These are phyloP conservation scores for Megalopta genalis DNA, from an alignment of 1,140 invertebrate genomes.

Conservation along the genomic window DNA sequence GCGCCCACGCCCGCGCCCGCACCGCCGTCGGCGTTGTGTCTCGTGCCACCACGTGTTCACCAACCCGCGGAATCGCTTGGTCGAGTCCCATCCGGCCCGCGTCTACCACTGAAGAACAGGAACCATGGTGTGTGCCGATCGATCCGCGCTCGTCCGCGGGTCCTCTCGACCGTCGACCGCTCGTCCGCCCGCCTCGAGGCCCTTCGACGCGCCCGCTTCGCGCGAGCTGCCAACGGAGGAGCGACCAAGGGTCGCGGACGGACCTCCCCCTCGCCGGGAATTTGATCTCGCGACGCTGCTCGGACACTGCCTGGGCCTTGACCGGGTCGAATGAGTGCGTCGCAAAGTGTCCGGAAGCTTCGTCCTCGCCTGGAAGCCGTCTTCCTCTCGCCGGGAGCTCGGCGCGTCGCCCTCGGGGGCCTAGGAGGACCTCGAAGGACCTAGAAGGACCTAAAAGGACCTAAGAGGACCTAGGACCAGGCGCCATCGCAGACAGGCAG, in stretches of 20 bases:
- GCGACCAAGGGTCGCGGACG: too few relatives aligned
- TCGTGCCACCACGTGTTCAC: constrained; percentile 62
- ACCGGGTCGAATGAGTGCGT: not conserved
- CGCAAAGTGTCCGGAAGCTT: not conserved
- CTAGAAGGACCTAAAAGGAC: too few relatives aligned
- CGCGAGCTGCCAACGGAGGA: too few relatives aligned
- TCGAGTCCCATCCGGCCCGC: constrained; percentile 43
- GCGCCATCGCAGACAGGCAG: too few relatives aligned
- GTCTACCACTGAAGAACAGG: constrained; percentile 16
- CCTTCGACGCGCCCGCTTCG: too few relatives aligned
- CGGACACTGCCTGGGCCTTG: too few relatives aligned
- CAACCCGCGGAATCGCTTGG: constrained; percentile 48
- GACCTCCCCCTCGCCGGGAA: constrained; percentile 2
- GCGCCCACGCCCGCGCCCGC: not conserved
- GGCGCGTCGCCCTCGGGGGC: too few relatives aligned
- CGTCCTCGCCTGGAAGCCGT: not conserved
- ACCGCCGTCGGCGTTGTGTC: constrained; percentile 33
- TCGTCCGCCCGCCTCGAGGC: too few relatives aligned
- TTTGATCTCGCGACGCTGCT: not conserved
- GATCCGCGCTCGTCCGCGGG: constrained; percentile 14
- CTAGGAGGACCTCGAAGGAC: too few relatives aligned
- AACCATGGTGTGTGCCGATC: not conserved
- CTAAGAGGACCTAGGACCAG: too few relatives aligned
- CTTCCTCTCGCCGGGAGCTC: not conserved
- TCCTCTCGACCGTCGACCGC: not conserved